phyloP scores from a whole-genome alignment of 1,140 invertebrate species.

The Ceratosolen solmsi region DNA sequence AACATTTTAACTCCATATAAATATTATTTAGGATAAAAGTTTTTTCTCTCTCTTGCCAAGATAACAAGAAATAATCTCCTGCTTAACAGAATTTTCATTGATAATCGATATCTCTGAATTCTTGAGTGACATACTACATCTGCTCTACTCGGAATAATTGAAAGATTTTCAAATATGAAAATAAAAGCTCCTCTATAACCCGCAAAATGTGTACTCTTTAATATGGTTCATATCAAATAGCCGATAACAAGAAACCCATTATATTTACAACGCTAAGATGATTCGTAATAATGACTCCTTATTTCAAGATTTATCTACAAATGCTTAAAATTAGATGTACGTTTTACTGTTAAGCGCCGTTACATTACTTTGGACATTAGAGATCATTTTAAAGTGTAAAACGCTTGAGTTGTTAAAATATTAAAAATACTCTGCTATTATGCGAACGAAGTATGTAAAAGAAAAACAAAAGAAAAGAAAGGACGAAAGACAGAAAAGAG shows the following conservation, averaged over 20 bases:
- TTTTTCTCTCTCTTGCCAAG: slow-evolving; percentile 6
- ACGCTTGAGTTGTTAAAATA: too few relatives aligned
- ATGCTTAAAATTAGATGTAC: background rate
- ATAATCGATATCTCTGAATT: slow-evolving; percentile 43
- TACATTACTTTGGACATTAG: background rate
- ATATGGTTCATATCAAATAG: background rate
- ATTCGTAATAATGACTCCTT: background rate
- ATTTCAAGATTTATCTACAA: slow-evolving; percentile 4
- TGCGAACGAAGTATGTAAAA: too few relatives aligned
- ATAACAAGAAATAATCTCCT: slow-evolving; percentile 32
- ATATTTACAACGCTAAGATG: background rate
- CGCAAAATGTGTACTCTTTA: background rate
- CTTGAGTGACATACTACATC: slow-evolving; percentile 21
- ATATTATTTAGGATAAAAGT: slow-evolving; percentile 18
- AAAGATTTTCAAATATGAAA: slow-evolving; percentile 28
- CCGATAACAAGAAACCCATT: slow-evolving; percentile 22
- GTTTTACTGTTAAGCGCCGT: background rate
- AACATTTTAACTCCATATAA: slow-evolving; percentile 22
- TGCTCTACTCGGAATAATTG: slow-evolving; percentile 40
- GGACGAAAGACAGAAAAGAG: too few relatives aligned
- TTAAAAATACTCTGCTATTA: too few relatives aligned
- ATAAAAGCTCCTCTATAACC: slow-evolving; percentile 19
- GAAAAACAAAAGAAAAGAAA: too few relatives aligned
- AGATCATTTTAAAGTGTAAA: too few relatives aligned
- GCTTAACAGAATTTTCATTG: slow-evolving; percentile 36